phyloP scores from a whole-genome alignment of 2,888 invertebrate species.

The Diplolepis rosae region DNA sequence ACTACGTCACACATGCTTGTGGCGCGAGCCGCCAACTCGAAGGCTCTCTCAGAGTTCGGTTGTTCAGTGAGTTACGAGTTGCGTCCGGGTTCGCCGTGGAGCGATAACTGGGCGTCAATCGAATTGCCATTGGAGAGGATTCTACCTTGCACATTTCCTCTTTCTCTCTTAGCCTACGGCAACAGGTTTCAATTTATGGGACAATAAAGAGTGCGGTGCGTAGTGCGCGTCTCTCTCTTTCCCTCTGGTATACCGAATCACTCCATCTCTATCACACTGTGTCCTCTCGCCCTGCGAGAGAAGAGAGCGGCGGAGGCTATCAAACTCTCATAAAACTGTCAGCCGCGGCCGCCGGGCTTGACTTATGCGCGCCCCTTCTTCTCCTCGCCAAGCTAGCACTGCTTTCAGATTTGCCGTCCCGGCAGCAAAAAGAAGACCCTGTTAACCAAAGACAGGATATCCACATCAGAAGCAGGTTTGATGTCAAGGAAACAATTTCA shows the following conservation, averaged over 20 bases:
- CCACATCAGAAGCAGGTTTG: slow-evolving; percentile 18
- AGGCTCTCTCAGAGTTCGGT: slow-evolving; percentile 55
- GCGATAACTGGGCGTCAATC: slow-evolving; percentile 64
- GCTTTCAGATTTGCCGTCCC: slow-evolving; percentile 37
- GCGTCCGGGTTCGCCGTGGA: slow-evolving; percentile 62
- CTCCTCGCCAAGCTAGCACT: slow-evolving; percentile 37
- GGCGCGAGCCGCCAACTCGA: slow-evolving; percentile 60
- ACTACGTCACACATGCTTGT: slow-evolving; percentile 68
- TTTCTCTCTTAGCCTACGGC: slow-evolving; percentile 62
- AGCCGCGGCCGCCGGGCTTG: slow-evolving; percentile 68
- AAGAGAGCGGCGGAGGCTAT: slow-evolving; percentile 67
- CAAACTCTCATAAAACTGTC: slow-evolving; percentile 75
- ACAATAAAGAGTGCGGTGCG: slow-evolving; percentile 72
- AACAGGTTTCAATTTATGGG: slow-evolving; percentile 74
- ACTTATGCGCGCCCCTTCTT: slow-evolving; percentile 68
- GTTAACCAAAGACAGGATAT: background rate
- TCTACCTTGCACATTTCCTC: slow-evolving; percentile 47
- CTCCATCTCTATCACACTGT: slow-evolving; percentile 37
- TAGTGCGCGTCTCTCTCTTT: slow-evolving; percentile 66
- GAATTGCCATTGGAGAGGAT: slow-evolving; percentile 58
- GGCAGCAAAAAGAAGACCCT: slow-evolving; percentile 25
- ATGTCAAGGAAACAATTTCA: no score
- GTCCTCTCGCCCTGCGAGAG: slow-evolving; percentile 49
- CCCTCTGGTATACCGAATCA: slow-evolving; percentile 39
- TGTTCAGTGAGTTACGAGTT: slow-evolving; percentile 65